These are phyloP conservation scores for Aphis gossypii DNA, from an alignment of 1,140 invertebrate genomes.

Conservation along the genomic window DNA sequence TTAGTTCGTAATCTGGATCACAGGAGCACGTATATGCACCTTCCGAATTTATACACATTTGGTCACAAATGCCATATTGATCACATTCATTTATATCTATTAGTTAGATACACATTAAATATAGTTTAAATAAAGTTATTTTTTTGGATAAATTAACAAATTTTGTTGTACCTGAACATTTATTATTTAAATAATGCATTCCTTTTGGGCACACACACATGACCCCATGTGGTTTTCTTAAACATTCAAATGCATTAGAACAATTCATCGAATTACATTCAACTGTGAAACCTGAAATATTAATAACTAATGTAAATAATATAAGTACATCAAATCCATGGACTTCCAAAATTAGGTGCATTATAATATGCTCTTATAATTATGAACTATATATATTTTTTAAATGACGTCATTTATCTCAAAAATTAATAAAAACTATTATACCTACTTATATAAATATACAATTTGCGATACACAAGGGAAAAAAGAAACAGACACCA, in stretches of 20 bases:
- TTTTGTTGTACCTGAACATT: conserved; percentile 36
- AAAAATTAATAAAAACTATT: neutral
- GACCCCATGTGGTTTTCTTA: conserved; percentile 36
- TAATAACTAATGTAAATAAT: neutral
- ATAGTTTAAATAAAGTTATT: neutral
- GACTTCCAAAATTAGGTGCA: neutral
- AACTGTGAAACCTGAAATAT: neutral
- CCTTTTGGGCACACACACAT: conserved; percentile 46
- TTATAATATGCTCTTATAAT: too few species aligned
- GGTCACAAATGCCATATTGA: conserved; percentile 79
- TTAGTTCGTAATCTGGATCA: conserved; percentile 74
- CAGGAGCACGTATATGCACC: conserved; percentile 85
- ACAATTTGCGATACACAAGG: neutral
- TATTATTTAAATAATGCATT: conserved; percentile 19
- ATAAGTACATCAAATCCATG: neutral
- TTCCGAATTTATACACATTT: conserved; percentile 79
- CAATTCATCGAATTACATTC: conserved; percentile 30
- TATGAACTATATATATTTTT: too few species aligned
- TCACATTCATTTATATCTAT: conserved; percentile 85
- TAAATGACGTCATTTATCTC: neutral
- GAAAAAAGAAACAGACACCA: too few species aligned
- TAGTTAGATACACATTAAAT: conserved; percentile 22
- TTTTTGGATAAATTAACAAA: neutral
- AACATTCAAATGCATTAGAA: conserved; percentile 50
- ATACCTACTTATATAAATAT: neutral